Conservation (phyloP, 1,140 invertebrate genomes). For the Drosophila paulistorum region DNA sequence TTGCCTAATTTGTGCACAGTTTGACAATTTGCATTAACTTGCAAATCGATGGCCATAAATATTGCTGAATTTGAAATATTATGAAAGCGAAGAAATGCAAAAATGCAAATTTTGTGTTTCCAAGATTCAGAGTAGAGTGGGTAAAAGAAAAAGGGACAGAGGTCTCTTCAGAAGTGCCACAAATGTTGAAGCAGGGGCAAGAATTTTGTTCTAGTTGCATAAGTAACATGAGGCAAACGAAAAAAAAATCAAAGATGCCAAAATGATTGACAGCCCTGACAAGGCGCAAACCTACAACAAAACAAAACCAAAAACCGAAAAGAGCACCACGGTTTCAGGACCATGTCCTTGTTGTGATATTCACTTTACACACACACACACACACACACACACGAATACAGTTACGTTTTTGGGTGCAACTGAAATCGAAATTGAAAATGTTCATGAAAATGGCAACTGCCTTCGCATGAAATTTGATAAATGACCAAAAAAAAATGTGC, state of each 20-base stretch:
- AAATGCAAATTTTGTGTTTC: constrained; percentile 5
- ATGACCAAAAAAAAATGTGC: constrained; percentile 43
- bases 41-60: constrained; percentile 52
- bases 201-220: constrained; percentile 4
- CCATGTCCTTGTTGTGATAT: constrained; percentile 73
- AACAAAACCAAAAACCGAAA: constrained; percentile 48
- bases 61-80: constrained; percentile 57
- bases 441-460: constrained; percentile 37
- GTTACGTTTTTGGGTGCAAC: constrained; percentile 21
- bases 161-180: neutral
- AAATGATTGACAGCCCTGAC: constrained; percentile 71
- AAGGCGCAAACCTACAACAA: constrained; percentile 30
- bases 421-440: constrained; percentile 36
- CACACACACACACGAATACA: constrained; percentile 1
- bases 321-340: constrained; percentile 6
- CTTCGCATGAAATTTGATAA: constrained; percentile 77
- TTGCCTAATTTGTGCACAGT: constrained; percentile 62
- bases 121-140: neutral
- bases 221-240: constrained; percentile 41
- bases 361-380: constrained; percentile 59
- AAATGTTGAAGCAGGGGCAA: neutral
- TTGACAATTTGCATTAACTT: constrained; percentile 60
- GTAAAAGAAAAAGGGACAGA: neutral
- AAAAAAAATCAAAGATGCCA: constrained; percentile 44
- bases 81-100: constrained; percentile 46